Percentiles rank a stretch among this genome's conserved stretches.
Conservation (phyloP, 1,140 invertebrate species). For the Trissolcus basalis region DNA sequence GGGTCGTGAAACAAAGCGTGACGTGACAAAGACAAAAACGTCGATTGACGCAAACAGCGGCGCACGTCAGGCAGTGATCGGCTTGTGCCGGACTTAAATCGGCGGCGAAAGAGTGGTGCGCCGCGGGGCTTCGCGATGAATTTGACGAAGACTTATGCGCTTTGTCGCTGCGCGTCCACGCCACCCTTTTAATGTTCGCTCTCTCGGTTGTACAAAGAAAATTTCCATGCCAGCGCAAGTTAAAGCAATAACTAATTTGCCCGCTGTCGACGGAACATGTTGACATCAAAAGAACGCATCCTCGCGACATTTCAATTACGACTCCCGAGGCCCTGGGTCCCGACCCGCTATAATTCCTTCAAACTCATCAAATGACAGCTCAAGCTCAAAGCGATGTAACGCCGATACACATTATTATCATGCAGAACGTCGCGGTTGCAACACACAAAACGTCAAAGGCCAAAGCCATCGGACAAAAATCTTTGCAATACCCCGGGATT, state of each 20-base stretch:
- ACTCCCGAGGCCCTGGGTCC: constrained; percentile 42
- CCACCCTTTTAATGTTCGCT: constrained; percentile 50
- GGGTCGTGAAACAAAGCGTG: constrained; percentile 6
- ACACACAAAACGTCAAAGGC: constrained; percentile 17
- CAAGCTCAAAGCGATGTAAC: constrained; percentile 33
- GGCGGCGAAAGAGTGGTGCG: constrained; percentile 35
- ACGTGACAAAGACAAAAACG: constrained; percentile 15
- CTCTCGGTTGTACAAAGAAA: constrained; percentile 50
- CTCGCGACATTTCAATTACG: constrained; percentile 63
- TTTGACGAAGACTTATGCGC: constrained; percentile 47
- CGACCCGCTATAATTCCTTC: constrained; percentile 51
- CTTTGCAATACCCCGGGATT: too few relatives aligned
- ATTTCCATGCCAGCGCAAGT: constrained; percentile 40
- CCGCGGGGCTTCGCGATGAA: constrained; percentile 43
- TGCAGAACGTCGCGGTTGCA: constrained; percentile 18
- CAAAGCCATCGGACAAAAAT: constrained; percentile 1
- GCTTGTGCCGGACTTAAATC: constrained; percentile 39
- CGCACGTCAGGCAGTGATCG: constrained; percentile 34
- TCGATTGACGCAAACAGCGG: constrained; percentile 29
- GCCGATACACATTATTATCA: constrained; percentile 26
- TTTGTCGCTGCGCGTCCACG: constrained; percentile 44
- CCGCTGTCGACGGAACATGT: constrained; percentile 46
- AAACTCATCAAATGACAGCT: constrained; percentile 37
- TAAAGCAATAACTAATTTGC: constrained; percentile 65
- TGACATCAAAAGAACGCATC: constrained; percentile 62